Evolutionary conservation across 92 coral and sea anemone species (phyloP).

Genomic region (Desmophyllum pertusum): DNA sequence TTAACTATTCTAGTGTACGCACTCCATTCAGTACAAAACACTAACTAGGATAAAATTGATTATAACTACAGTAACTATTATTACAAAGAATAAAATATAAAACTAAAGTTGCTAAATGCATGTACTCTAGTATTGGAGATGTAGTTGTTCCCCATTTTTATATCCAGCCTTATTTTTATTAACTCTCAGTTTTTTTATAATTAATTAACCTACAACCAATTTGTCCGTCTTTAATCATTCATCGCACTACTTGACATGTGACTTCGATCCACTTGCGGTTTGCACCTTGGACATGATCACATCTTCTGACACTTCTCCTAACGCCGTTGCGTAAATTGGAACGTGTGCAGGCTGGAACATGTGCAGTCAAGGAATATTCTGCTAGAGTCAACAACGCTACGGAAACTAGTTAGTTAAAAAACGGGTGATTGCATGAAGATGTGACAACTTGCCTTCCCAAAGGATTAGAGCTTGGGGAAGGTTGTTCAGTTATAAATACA

Average conservation of each 20-base stretch:
- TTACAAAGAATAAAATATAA: neutral
- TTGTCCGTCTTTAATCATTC: neutral
- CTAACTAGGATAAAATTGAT: neutral
- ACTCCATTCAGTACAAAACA: neutral
- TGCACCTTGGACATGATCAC: conserved; percentile 87
- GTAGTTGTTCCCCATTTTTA: neutral
- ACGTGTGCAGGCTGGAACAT: conserved; percentile 86
- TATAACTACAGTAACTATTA: neutral
- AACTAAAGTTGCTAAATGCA: neutral
- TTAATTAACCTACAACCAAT: neutral
- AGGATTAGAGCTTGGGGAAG: neutral
- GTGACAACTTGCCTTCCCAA: no score
- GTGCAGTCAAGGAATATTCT: conserved; percentile 63
- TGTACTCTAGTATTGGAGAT: neutral
- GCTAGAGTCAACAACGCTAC: neutral
- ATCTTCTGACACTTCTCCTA: conserved; percentile 65
- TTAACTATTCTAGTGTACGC: neutral
- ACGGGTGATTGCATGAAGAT: neutral
- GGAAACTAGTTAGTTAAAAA: neutral
- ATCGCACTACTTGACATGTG: conserved; percentile 66
- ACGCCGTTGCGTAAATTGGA: conserved; percentile 66
- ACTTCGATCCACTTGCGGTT: conserved; percentile 96
- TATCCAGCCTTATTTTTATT: neutral
- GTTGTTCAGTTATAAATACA: neutral
- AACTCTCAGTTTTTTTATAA: neutral